A percentile compares a stretch with the other conserved stretches of the same genome.
phyloP scores from a whole-genome alignment of 2,888 invertebrate species.

The Cheilosia vulpina region DNA sequence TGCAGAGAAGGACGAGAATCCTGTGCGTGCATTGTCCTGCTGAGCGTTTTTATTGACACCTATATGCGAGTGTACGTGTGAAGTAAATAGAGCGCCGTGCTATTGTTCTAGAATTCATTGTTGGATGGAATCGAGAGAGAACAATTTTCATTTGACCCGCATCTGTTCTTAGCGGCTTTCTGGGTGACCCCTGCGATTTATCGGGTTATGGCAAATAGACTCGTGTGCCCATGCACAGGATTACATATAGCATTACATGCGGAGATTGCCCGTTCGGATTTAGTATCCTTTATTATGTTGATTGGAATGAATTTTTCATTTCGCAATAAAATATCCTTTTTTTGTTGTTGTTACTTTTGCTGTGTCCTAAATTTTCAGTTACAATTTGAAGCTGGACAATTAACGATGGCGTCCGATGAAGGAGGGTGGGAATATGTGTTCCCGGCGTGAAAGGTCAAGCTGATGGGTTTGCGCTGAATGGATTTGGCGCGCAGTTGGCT shows the following conservation, averaged over 20 bases:
- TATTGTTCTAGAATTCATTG: constrained; percentile 59
- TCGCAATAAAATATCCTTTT: constrained; percentile 68
- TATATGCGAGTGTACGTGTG: constrained; percentile 37
- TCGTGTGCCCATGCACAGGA: constrained; percentile 48
- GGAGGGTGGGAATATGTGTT: constrained; percentile 20
- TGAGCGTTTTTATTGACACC: constrained; percentile 56
- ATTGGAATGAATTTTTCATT: constrained; percentile 51
- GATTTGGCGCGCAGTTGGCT: constrained; percentile 65
- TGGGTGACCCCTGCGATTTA: constrained; percentile 70
- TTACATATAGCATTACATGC: constrained; percentile 68
- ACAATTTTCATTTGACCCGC: constrained; percentile 68
- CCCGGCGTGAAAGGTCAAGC: constrained; percentile 52
- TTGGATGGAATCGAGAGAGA: constrained; percentile 42
- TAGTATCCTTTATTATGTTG: constrained; percentile 68
- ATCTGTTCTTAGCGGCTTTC: constrained; percentile 70
- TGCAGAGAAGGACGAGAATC: constrained; percentile 16
- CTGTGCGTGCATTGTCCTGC: constrained; percentile 4
- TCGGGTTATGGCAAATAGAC: constrained; percentile 66
- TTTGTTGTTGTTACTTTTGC: not conserved
- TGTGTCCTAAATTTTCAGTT: constrained; percentile 29
- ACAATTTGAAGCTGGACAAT: constrained; percentile 44
- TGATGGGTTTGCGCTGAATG: constrained; percentile 28
- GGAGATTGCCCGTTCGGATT: constrained; percentile 14
- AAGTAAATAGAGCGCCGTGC: constrained; percentile 73
- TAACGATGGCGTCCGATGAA: constrained; percentile 21